phyloP scores from a whole-genome alignment of 2,797 vertebrate genomes.

The Xyrichtys novacula region DNA sequence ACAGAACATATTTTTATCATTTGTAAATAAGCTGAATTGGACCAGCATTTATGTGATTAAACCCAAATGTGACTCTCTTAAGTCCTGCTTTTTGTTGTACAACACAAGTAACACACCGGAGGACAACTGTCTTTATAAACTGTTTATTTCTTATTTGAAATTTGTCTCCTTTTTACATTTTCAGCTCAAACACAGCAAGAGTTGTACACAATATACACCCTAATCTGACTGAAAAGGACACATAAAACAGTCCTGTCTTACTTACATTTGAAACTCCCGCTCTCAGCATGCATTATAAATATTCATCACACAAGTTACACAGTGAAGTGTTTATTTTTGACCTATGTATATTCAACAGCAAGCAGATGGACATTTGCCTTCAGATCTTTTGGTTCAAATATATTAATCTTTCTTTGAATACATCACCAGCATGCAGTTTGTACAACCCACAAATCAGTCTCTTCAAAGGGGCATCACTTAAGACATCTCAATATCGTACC shows the following conservation, averaged over 20 bases:
- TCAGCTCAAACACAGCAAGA: conserved; percentile 16
- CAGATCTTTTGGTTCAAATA: conserved; percentile 36
- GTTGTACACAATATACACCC: not conserved
- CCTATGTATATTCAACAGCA: conserved; percentile 24
- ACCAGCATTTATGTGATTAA: not conserved
- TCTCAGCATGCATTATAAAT: conserved; percentile 23
- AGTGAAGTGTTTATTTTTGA: conserved; percentile 34
- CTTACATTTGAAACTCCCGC: conserved; percentile 22
- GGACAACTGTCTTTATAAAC: conserved; percentile 8
- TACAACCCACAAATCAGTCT: conserved; percentile 35
- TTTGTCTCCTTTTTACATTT: conserved; percentile 21
- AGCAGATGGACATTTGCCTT: conserved; percentile 23
- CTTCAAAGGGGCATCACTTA: conserved; percentile 22
- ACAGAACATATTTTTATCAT: no score
- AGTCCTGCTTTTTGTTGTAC: not conserved
- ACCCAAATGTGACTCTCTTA: not conserved
- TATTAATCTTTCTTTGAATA: conserved; percentile 27
- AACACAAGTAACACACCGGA: conserved; percentile 4
- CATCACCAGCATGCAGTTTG: conserved; percentile 1
- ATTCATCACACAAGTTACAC: conserved; percentile 6
- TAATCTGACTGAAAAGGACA: conserved; percentile 22
- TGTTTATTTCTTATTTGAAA: conserved; percentile 55
- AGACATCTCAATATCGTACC: not conserved
- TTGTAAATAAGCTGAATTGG: not conserved
- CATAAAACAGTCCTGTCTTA: not conserved